Evolutionary conservation across 2,888 invertebrate genomes (phyloP), one percentile per base, ranked within the genome.

Genomic region (Tenthredo amoena): DNA sequence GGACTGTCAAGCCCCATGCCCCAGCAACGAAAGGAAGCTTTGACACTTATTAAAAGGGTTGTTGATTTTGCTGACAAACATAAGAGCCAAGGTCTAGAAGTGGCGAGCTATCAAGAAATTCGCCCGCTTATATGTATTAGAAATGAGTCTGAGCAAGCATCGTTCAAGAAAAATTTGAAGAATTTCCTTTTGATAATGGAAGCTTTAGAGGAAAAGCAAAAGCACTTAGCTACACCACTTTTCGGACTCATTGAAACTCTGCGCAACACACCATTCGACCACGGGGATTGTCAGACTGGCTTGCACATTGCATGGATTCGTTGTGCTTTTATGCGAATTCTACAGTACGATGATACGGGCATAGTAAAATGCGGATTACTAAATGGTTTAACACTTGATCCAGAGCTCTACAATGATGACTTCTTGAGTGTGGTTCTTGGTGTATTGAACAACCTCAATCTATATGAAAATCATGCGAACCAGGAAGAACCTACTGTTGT

Each of bases 191-290:
- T 96, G 74, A 92, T 97, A 31, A 92, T 97, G 76, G 97, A 97
- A 91, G 95, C 96, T 74, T 94, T 97, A 72, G 96, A 97, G 92
- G 97, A 97, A 91, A 97, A 96, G 89, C 97, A 97, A 91, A 95
- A 95, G 84, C 97, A 97, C 93, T 95, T 97, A 86, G 95, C 97
- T 15, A 93, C 95, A 86, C 97, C 97, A 58, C 95, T 96, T 21
- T 92, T 97, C 65, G 94, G 94, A 1, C 88, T 94, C 82, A 86
- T 94, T 84, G 85, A 90, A 21, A 89, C 87, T 85, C 89, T 94
- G 58, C 86, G 91, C 43, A 72, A 88, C 21, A 87, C 86, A 12
- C 88, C 87, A 21, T 34, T 79, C 12, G 86, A 88, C 6, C 91
- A 91, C 40, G 79, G 76, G 74, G 47, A 81, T 1, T 90, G 90